Evolutionary conservation across 2,113 vertebrate species (phyloP).

Genomic region (Peucedramus taeniatus): DNA sequence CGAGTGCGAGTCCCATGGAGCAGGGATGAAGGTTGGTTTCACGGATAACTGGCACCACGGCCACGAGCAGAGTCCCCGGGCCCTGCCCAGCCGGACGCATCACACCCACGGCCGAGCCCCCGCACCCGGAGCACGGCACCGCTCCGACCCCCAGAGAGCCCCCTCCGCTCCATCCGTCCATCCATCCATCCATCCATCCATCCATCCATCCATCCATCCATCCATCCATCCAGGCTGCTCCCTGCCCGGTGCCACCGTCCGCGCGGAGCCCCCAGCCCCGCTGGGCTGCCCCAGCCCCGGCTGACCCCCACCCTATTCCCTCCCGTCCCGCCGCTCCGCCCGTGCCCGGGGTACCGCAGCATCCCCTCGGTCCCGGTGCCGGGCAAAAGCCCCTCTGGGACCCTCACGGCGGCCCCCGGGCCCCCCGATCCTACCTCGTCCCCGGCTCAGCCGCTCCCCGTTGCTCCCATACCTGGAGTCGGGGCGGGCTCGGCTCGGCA

Average conservation of each 20-base stretch:
- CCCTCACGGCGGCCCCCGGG: not conserved
- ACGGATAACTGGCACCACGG: accelerated
- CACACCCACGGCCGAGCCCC: not conserved
- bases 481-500: not conserved
- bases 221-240: not conserved
- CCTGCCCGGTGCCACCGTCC: not conserved
- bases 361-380: not conserved
- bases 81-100: not conserved
- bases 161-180: not conserved
- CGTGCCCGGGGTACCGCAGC: not conserved
- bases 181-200: not conserved
- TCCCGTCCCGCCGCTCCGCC: not conserved
- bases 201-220: not conserved
- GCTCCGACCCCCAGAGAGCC: not conserved
- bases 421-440: not conserved
- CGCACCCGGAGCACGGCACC: not conserved
- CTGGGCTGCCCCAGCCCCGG: not conserved
- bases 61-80: not conserved
- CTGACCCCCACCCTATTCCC: not conserved
- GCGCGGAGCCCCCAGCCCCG: not conserved
- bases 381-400: not conserved
- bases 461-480: not conserved
- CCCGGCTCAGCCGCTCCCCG: not conserved
- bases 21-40: not conserved
- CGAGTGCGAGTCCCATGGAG: not conserved